These are phyloP conservation scores for Manduca sexta DNA, from an alignment of 1,140 invertebrate species.

Conservation along the genomic window DNA sequence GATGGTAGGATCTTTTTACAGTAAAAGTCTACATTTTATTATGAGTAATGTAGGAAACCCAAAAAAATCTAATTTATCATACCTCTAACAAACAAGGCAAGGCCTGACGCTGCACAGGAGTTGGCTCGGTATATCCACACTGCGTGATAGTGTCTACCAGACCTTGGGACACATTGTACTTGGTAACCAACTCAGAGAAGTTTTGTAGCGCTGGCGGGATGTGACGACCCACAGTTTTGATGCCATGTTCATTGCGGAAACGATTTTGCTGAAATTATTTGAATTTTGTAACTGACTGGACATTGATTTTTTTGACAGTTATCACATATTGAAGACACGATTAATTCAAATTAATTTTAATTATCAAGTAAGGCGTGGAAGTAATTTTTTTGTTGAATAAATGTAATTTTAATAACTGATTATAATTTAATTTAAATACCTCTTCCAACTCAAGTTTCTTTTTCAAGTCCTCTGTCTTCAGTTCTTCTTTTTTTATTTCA, in stretches of 20 bases:
- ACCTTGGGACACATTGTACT: conserved; percentile 75
- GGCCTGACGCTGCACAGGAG: conserved; percentile 96
- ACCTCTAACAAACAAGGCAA: conserved; percentile 90
- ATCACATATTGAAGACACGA: too few relatives aligned
- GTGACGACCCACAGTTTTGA: conserved; percentile 84
- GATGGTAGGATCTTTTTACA: too few relatives aligned
- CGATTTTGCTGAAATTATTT: conserved; percentile 76
- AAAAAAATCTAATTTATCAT: too few relatives aligned
- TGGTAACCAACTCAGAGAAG: conserved; percentile 79
- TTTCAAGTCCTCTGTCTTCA: conserved; percentile 44
- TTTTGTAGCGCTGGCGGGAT: conserved; percentile 82
- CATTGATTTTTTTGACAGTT: too few relatives aligned
- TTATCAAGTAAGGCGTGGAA: too few relatives aligned
- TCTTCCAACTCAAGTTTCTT: conserved; percentile 71
- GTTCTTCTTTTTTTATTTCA: conserved; percentile 53
- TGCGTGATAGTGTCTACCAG: conserved; percentile 83
- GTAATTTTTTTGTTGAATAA: conserved; percentile 79
- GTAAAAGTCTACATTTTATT: too few relatives aligned
- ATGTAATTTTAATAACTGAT: too few relatives aligned
- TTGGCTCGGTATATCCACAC: conserved; percentile 86
- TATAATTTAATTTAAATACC: conserved; percentile 33
- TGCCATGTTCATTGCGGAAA: conserved; percentile 83
- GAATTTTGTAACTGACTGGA: too few relatives aligned
- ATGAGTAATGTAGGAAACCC: too few relatives aligned
- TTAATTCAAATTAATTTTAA: too few relatives aligned